Conservation (phyloP, 2,797 vertebrate genomes). For the Ptychadena robeensis region DNA sequence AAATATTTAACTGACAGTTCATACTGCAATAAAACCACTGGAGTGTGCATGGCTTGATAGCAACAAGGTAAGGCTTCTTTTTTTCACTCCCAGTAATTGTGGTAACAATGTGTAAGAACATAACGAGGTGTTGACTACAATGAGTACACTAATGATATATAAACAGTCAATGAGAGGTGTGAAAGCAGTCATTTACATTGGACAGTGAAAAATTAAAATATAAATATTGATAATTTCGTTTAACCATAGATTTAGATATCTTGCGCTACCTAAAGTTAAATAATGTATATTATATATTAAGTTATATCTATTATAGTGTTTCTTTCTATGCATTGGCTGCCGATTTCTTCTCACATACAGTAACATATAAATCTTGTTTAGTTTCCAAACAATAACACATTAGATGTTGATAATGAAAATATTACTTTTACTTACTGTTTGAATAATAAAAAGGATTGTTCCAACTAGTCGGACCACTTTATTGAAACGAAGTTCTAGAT, state of each 20-base stretch:
- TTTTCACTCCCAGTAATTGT: background rate
- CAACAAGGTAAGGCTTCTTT: background rate
- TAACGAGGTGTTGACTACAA: background rate
- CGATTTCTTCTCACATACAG: background rate
- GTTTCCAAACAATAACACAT: background rate
- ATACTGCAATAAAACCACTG: background rate
- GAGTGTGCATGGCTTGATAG: background rate
- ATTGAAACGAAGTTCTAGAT: constrained; percentile 93
- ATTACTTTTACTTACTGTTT: constrained; percentile 85
- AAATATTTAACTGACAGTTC: background rate
- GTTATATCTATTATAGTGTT: background rate
- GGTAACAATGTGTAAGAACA: background rate
- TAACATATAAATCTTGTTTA: background rate
- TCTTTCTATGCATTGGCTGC: background rate
- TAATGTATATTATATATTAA: background rate
- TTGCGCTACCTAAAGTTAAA: too few species aligned
- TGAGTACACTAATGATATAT: too few species aligned
- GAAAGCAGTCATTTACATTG: too few species aligned
- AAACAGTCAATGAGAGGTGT: too few species aligned
- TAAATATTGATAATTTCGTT: too few species aligned
- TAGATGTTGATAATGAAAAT: background rate
- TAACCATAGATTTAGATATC: too few species aligned
- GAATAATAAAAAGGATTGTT: constrained; percentile 85
- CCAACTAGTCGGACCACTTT: constrained; percentile 85
- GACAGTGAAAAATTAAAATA: too few species aligned